Evolutionary conservation across 2,113 vertebrate species (phyloP), one percentile per base, ranked within the genome.

Genomic region (Cyrtonyx montezumae): DNA sequence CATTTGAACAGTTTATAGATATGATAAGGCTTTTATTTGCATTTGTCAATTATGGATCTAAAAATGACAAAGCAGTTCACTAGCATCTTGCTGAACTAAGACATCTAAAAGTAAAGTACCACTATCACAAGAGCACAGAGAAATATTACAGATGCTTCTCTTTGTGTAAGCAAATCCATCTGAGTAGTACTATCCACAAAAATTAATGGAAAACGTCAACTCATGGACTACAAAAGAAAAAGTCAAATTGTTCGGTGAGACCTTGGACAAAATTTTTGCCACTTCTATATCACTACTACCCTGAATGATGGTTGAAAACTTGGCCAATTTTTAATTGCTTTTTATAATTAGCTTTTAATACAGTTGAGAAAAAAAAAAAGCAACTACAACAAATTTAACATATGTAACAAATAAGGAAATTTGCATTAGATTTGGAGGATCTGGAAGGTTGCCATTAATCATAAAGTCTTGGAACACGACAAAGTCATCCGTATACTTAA

Each of bases 401-500:
- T 82, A 94, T 80, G 84, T 79, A 97, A 93, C 63, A 97, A 97
- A 96, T 94, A 97, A 79, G 69, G 86, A 94, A 92, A 96, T 93
- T 95, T 80, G n/a, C 84, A 88, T 80, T 92, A 71, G 67, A 74
- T 95, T 96, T 95, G 66, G 84, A 96, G 75, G 42, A 94, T 79
- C 48, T 97, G 97, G 97, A 89, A 53, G 77, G 65, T 48, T 94
- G 96, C 97, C 97, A 97, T 82, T 85, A 83, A 96, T 96, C 95
- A 97, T 95, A 96, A 90, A 79, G 69, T 91, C 89, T 97, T 97
- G 97, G 97, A 97, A 97, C 89, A 94, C 96, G 95, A 94, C 96
- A 96, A 98, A 98, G 85, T 97, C 93, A 96, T 82, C 85, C 80
- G 95, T 97, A 97, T 95, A 95, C 78, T 97, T 96, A 97, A 96